phyloP scores from a whole-genome alignment of 1,140 invertebrate species.

The Cotesia chilonis region DNA sequence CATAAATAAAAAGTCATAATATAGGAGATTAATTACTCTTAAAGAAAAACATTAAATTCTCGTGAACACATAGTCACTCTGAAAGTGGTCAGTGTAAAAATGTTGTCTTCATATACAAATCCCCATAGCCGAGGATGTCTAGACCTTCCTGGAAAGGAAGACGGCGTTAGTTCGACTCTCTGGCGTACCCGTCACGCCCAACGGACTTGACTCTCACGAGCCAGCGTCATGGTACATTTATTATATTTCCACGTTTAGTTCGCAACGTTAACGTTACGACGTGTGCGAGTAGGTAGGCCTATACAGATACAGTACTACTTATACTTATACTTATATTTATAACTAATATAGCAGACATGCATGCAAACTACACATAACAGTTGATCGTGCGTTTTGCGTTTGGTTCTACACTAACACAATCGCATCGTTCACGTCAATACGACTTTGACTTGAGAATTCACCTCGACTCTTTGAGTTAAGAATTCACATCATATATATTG shows the following conservation, averaged over 20 bases:
- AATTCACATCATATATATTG: not conserved
- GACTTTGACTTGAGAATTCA: too few species aligned
- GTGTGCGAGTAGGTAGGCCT: not conserved
- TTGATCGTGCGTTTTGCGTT: too few species aligned
- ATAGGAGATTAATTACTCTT: too few species aligned
- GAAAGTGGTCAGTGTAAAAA: conserved; percentile 1
- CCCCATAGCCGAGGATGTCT: conserved; percentile 18
- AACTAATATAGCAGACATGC: not conserved
- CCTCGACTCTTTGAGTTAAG: not conserved
- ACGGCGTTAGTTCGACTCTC: conserved; percentile 41
- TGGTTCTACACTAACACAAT: too few species aligned
- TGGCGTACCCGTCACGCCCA: conserved; percentile 59
- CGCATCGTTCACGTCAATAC: too few species aligned
- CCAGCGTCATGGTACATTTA: conserved; percentile 61
- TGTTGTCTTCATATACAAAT: conserved; percentile 7
- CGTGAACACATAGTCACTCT: too few species aligned
- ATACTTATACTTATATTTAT: not conserved
- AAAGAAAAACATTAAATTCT: too few species aligned
- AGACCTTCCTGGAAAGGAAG: conserved; percentile 58
- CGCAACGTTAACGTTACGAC: not conserved
- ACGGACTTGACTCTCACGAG: conserved; percentile 49
- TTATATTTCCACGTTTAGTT: conserved; percentile 61
- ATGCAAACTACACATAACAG: too few species aligned
- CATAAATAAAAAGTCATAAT: too few species aligned
- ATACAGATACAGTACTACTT: not conserved